Evolutionary conservation across 2,113 vertebrate species (phyloP), one percentile per base, ranked within the genome.

Genomic region (Cathartes aura): DNA sequence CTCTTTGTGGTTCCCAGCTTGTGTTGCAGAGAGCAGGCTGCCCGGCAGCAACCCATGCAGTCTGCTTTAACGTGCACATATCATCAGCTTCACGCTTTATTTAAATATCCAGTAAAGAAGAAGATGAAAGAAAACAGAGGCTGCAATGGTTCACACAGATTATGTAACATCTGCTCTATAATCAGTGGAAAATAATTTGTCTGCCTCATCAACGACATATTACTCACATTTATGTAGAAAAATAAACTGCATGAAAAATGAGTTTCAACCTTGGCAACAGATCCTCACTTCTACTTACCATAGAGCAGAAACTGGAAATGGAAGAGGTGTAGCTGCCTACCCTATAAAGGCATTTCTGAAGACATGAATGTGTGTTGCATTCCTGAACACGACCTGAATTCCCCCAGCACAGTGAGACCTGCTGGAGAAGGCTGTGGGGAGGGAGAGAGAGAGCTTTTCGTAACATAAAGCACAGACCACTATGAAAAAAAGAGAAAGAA

Each of bases 61-160:
- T 42, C 50, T 42, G 9, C 42, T 93, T 83, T 86, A 59, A 58
- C 43, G 29, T 16, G 38, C 13, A 3, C 22, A 22, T 60, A 60
- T 58, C 79, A 76, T 53, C 62, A 94, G 38, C 74, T 50, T 73
- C 79, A 86, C 5, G 0, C 58, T 88, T 92, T 72, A 83, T 88
- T 93, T 67, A 81, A 76, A 89, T 59, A 90, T 11, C 42, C 79
- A 53, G 50, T 10, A 23, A 88, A 94, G 34, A 68, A 66, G 24
- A 90, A 71, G 62, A 92, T 88, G 79, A 97, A 90, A 93, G 74
- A 73, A 93, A 87, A 53, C 48, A 70, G 19, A 36, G 60, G 21
- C 52, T 81, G 67, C 72, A 81, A 16, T 50, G 38, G 48, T 73
- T 94, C 80, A 55, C 52, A 55, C 32, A 42, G 63, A 78, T 92